These are phyloP conservation scores for Rhizomys pruinosus DNA, from an alignment of 2,113 vertebrate genomes.

Conservation along the genomic window DNA sequence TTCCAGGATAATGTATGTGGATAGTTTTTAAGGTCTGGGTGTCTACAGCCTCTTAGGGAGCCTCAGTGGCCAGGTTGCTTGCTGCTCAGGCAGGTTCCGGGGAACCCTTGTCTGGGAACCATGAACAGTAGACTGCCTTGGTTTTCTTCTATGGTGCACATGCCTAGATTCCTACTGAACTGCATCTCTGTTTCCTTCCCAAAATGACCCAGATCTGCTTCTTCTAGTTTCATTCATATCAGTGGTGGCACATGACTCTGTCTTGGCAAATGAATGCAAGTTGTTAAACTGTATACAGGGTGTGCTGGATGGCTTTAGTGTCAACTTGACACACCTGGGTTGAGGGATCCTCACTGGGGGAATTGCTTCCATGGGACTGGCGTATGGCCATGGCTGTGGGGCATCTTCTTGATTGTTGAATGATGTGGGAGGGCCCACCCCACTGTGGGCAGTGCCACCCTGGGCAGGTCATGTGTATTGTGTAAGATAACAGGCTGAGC, in stretches of 20 bases:
- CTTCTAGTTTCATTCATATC: neutral
- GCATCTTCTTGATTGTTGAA: too few species aligned
- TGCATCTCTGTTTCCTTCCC: neutral
- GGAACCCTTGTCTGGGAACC: too few species aligned
- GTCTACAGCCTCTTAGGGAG: neutral
- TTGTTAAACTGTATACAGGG: neutral
- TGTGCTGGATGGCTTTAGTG: too few species aligned
- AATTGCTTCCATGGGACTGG: too few species aligned
- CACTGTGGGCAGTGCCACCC: too few species aligned
- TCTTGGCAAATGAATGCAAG: neutral
- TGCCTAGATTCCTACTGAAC: neutral
- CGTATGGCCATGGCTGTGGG: too few species aligned
- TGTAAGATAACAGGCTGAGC: too few species aligned
- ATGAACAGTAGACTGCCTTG: neutral
- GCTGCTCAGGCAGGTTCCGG: too few species aligned
- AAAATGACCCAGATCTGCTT: neutral
- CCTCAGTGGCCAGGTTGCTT: neutral
- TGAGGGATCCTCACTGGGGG: too few species aligned
- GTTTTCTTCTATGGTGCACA: fast-evolving
- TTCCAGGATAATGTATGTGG: neutral
- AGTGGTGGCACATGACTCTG: neutral
- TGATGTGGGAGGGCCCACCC: too few species aligned
- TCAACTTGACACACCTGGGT: too few species aligned
- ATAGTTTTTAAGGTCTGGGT: neutral
- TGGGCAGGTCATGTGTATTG: too few species aligned